Evolutionary conservation across 2,888 invertebrate species (phyloP).

Genomic region (Dione juno): DNA sequence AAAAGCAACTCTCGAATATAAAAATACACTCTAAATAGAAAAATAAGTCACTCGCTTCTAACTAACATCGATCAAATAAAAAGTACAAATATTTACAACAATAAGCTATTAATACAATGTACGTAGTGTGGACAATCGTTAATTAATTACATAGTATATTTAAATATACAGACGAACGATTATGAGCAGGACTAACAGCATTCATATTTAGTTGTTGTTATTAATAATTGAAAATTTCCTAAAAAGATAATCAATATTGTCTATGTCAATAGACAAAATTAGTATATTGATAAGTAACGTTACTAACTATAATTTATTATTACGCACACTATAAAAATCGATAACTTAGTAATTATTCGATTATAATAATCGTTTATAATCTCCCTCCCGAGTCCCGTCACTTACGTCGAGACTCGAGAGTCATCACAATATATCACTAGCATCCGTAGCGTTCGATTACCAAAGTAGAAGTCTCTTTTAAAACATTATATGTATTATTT

Average conservation of each 20-base stretch:
- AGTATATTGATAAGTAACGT: neutral
- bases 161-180: conserved; percentile 16
- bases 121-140: conserved; percentile 1
- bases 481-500: neutral
- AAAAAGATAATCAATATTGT: neutral
- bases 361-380: conserved; percentile 2
- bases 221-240: neutral
- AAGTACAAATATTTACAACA: conserved; percentile 24
- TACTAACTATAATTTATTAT: conserved; percentile 8
- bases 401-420: conserved; percentile 18
- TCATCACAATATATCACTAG: conserved; percentile 35
- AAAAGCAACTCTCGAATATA: conserved; percentile 52
- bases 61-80: conserved; percentile 19
- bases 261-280: neutral
- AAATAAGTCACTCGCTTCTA: conserved; percentile 55
- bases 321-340: neutral
- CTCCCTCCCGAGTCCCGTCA: too few species aligned
- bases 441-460: neutral
- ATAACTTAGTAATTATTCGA: conserved; percentile 1
- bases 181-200: neutral
- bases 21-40: conserved; percentile 64
- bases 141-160: neutral
- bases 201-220: neutral
- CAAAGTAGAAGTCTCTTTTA: conserved; percentile 9
- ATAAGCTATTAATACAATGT: conserved; percentile 26